These are phyloP conservation scores for Cherax destructor DNA, from an alignment of 1,140 invertebrate genomes.

Conservation along the genomic window DNA sequence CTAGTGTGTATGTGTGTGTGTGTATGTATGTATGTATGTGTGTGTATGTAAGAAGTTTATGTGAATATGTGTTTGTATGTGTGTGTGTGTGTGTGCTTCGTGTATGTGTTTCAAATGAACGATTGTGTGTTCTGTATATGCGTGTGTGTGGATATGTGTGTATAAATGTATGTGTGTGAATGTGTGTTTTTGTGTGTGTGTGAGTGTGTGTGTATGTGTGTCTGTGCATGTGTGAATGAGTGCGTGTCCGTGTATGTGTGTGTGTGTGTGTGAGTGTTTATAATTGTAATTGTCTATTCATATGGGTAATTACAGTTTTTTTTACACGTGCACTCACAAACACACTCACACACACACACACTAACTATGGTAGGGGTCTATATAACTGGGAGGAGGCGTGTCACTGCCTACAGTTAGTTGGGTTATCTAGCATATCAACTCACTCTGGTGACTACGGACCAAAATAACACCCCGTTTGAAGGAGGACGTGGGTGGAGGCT, in stretches of 20 bases:
- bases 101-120: too few species aligned
- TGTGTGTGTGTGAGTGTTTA: background rate
- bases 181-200: too few species aligned
- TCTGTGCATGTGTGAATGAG: background rate
- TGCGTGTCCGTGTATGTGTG: background rate
- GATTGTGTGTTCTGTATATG: background rate
- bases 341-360: too few species aligned
- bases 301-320: too few species aligned
- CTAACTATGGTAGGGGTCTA: background rate
- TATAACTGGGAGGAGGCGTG: too few species aligned
- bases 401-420: background rate
- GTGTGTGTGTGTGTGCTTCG: too few species aligned
- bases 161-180: conserved; percentile 21
- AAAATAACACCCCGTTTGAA: background rate
- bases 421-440: background rate
- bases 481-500: background rate
- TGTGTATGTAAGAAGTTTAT: too few species aligned
- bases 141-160: background rate
- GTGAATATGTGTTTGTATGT: too few species aligned
- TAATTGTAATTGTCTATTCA: background rate
- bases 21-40: background rate
- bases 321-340: too few species aligned
- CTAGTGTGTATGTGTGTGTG: too few species aligned
- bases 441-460: conserved; percentile 14
- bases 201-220: background rate